Percentiles rank a stretch among this genome's conserved stretches.
Conservation (phyloP, 2,888 invertebrate genomes). For the Amphipoea oculea region DNA sequence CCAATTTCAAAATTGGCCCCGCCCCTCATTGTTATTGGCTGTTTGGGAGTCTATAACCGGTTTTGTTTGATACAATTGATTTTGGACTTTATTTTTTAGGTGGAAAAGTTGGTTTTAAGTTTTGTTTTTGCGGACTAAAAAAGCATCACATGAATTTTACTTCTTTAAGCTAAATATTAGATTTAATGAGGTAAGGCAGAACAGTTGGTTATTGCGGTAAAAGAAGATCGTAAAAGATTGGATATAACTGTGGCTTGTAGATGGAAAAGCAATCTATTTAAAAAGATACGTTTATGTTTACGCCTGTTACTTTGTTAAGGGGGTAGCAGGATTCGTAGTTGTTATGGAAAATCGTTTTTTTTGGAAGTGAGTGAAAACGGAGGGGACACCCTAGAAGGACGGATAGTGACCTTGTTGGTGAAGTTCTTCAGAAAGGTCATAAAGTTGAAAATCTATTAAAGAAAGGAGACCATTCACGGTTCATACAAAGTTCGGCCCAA, state of each 20-base stretch:
- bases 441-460: too few relatives aligned
- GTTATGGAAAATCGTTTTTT: not conserved
- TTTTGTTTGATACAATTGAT: constrained; percentile 53
- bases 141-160: constrained; percentile 76
- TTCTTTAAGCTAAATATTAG: constrained; percentile 71
- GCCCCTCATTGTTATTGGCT: constrained; percentile 87
- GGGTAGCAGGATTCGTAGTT: not conserved
- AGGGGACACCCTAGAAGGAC: not conserved
- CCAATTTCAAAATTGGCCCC: constrained; percentile 87
- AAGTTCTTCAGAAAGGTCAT: not conserved
- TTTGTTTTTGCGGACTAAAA: constrained; percentile 52
- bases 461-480: too few relatives aligned
- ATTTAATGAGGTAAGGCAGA: constrained; percentile 65
- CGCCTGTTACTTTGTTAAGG: constrained; percentile 4
- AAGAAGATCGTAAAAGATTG: constrained; percentile 54
- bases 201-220: constrained; percentile 60
- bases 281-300: constrained; percentile 11
- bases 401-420: not conserved
- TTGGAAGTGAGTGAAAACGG: not conserved
- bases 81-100: constrained; percentile 25
- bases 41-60: constrained; percentile 66
- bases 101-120: constrained; percentile 27
- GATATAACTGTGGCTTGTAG: constrained; percentile 34
- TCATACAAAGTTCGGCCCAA: too few relatives aligned
- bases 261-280: constrained; percentile 17